These are phyloP conservation scores for Vireo altiloquus DNA, from an alignment of 2,113 vertebrate genomes.

Conservation along the genomic window DNA sequence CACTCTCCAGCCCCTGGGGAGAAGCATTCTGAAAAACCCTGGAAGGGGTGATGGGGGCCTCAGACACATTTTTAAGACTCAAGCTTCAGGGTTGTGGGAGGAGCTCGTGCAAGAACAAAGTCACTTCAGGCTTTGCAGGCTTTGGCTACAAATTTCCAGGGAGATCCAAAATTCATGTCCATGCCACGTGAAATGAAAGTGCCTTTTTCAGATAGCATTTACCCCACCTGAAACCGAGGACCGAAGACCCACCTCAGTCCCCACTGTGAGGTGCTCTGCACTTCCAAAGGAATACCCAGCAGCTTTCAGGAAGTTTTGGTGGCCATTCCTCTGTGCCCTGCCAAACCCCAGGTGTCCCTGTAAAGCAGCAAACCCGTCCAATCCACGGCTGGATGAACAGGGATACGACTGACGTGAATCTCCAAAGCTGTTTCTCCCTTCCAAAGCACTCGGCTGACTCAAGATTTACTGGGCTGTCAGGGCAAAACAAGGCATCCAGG, in stretches of 20 bases:
- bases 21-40: not conserved
- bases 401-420: not conserved
- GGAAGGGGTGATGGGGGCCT: not conserved
- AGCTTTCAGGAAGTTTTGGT: not conserved
- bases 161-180: not conserved
- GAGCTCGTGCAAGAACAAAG: not conserved
- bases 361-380: not conserved
- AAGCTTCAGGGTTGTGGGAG: not conserved
- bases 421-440: not conserved
- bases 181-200: not conserved
- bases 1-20: not conserved
- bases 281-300: not conserved
- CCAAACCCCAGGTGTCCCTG: not conserved
- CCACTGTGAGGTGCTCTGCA: not conserved
- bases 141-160: not conserved
- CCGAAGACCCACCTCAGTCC: not conserved
- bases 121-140: not conserved
- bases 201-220: not conserved
- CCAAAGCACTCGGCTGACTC: not conserved
- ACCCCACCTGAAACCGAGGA: not conserved
- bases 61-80: not conserved
- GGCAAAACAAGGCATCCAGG: not conserved
- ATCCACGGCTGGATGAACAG: not conserved
- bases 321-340: not conserved
- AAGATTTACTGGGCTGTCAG: conserved; percentile 53